phyloP scores from a whole-genome alignment of 2,888 invertebrate species.

The Dromius quadrimaculatus region DNA sequence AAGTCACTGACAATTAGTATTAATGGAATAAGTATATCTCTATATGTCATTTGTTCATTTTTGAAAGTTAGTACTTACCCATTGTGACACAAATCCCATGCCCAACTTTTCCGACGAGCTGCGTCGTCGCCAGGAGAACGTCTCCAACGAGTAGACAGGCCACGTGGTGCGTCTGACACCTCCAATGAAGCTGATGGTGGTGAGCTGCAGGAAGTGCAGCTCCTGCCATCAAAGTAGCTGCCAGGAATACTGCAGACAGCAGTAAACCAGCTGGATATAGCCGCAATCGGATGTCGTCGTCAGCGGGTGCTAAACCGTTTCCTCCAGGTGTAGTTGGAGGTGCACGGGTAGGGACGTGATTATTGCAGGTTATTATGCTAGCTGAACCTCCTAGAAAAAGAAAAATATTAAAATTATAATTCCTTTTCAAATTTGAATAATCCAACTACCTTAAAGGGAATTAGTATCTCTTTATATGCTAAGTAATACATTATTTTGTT shows the following conservation, averaged over 20 bases:
- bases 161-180: slow-evolving; percentile 90
- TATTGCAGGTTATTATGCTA: slow-evolving; percentile 75
- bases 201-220: slow-evolving; percentile 84
- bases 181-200: slow-evolving; percentile 90
- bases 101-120: slow-evolving; percentile 76
- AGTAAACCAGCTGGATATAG: slow-evolving; percentile 83
- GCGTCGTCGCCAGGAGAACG: slow-evolving; percentile 81
- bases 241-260: slow-evolving; percentile 84
- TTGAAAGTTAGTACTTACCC: too few relatives aligned
- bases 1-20: too few relatives aligned
- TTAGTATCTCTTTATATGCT: slow-evolving; percentile 3
- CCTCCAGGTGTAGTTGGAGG: slow-evolving; percentile 62
- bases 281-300: slow-evolving; percentile 72
- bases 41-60: too few relatives aligned
- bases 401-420: background rate
- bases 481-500: slow-evolving; percentile 9
- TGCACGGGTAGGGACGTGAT: slow-evolving; percentile 66
- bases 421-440: background rate
- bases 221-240: slow-evolving; percentile 83
- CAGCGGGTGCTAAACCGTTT: slow-evolving; percentile 34
- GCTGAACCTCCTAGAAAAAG: slow-evolving; percentile 61
- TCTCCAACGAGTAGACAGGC: slow-evolving; percentile 86
- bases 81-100: slow-evolving; percentile 75
- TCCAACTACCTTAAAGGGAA: background rate
- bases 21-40: too few relatives aligned